Evolutionary conservation across 2,113 vertebrate genomes (phyloP), one percentile per base, ranked within the genome.

Genomic region (Centropus bengalensis): DNA sequence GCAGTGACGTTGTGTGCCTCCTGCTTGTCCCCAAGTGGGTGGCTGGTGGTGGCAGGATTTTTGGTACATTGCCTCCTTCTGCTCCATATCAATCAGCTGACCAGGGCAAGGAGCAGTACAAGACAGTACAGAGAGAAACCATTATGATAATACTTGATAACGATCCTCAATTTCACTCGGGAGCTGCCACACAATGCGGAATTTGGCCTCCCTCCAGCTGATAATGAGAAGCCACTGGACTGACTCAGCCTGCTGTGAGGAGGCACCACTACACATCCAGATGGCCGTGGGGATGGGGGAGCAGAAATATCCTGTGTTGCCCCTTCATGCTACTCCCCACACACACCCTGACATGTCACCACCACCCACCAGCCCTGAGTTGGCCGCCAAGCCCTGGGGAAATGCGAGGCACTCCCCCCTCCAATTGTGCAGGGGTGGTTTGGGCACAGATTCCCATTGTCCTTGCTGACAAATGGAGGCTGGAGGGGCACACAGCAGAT

Each of bases 141-240:
- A 54, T 81, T 64, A 90, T 88, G 91, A 86, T 94, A 56, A 86
- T 77, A 63, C 71, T 95, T 74, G 94, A 91, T 94, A 95, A 92
- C 77, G 49, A 94, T 90, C 94, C 86, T 88, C 92, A 71, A 20
- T 88, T 90, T 90, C 40, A 18, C 91, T 71, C 56, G 20, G 89
- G 82, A 96, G 93, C 89, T 75, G 91, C 52, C 88, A 1, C 83
- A 91, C 82, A 52, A 28, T 75, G 86, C 20, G 7, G 88, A 67
- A 88, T 92, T 96, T 96, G 91, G 92, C 88, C 93, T 93, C 76
- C 51, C 76, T 96, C 96, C 96, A 97, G 93, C 52, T 88, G 94
- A 88, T 95, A 93, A 96, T 94, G 95, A 96, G 95, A 96, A 96
- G 93, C 91, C 95, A 93, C 90, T 95, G 96, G 93, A 95, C 95